phyloP scores from a whole-genome alignment of 2,113 vertebrate genomes.

The Anolis sagrei region DNA sequence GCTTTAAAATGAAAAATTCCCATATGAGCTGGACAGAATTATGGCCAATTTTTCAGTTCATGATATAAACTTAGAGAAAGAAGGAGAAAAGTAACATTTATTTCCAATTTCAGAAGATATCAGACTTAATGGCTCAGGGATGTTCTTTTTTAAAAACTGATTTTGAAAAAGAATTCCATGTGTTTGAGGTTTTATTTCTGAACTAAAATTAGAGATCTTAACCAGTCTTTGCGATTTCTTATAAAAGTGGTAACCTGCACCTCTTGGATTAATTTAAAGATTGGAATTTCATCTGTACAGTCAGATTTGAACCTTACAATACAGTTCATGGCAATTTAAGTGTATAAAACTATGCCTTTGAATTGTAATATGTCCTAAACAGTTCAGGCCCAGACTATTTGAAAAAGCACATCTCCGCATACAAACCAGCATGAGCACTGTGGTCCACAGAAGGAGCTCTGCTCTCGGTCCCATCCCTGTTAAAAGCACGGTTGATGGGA shows the following conservation, averaged over 20 bases:
- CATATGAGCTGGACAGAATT: too few relatives aligned
- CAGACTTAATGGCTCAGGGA: background rate
- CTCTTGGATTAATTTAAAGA: background rate
- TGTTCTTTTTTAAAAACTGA: background rate
- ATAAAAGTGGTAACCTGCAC: background rate
- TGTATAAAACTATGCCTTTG: background rate
- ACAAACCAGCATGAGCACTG: too few relatives aligned
- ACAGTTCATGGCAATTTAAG: background rate
- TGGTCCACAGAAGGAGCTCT: too few relatives aligned
- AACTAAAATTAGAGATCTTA: background rate
- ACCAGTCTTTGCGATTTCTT: too few relatives aligned
- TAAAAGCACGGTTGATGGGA: too few relatives aligned
- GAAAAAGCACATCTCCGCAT: too few relatives aligned
- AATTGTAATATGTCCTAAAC: too few relatives aligned
- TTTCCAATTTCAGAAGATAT: background rate
- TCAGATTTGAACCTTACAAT: background rate
- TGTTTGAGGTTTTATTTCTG: background rate
- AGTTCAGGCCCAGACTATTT: too few relatives aligned
- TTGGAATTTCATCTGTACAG: background rate
- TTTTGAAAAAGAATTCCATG: background rate
- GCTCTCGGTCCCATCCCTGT: too few relatives aligned
- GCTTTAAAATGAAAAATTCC: too few relatives aligned
- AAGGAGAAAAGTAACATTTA: background rate
- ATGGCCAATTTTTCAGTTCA: background rate
- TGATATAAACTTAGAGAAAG: too few relatives aligned